These are phyloP conservation scores for Rhinogobius similis DNA, from an alignment of 2,113 vertebrate genomes.

Conservation along the genomic window DNA sequence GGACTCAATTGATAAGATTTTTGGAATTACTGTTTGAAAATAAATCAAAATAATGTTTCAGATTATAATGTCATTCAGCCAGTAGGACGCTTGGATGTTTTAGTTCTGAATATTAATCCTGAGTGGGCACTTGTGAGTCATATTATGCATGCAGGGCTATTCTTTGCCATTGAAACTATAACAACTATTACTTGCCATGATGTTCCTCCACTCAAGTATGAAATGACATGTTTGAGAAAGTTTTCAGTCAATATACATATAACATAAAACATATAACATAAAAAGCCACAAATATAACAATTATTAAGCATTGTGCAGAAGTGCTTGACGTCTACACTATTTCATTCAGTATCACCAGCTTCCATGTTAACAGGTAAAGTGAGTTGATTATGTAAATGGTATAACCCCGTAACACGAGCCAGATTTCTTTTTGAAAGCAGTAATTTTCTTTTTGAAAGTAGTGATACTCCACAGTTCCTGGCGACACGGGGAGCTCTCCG, in stretches of 20 bases:
- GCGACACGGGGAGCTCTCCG: constrained; percentile 24
- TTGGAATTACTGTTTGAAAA: neutral
- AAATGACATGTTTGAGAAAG: no score
- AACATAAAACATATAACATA: no score
- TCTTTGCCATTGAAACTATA: neutral
- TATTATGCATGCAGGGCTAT: neutral
- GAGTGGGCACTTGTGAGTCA: neutral
- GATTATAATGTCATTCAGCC: neutral
- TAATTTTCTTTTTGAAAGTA: no score
- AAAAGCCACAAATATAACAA: no score
- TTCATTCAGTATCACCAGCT: neutral
- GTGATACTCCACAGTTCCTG: constrained; percentile 5
- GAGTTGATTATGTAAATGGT: neutral
- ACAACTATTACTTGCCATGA: no score
- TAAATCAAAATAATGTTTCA: neutral
- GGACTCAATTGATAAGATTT: neutral
- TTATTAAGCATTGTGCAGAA: neutral
- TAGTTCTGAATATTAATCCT: neutral
- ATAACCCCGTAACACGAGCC: no score
- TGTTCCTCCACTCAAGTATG: no score
- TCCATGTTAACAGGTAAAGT: neutral
- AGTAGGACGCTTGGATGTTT: neutral
- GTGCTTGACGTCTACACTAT: neutral
- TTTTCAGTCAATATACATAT: no score
- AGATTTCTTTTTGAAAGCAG: neutral